Evolutionary conservation across 1,140 invertebrate genomes (phyloP).

Genomic region (Ladona fulva): DNA sequence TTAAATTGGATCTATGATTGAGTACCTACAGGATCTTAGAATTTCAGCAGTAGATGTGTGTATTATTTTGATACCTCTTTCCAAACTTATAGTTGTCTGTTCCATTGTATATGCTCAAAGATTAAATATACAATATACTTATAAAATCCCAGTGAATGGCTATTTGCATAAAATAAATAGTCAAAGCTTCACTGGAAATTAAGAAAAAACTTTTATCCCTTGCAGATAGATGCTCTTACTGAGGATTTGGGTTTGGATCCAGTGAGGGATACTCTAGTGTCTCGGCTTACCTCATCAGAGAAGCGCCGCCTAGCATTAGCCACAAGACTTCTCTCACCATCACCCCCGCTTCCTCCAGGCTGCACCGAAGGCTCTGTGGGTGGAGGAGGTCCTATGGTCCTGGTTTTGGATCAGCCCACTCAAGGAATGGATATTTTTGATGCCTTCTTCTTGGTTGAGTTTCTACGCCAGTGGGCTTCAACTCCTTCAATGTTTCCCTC

Average conservation of each 20-base stretch:
- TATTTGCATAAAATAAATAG: no score
- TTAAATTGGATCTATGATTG: no score
- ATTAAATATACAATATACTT: no score
- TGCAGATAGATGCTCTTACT: conserved; percentile 71
- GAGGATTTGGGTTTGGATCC: conserved; percentile 83
- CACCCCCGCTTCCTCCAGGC: conserved; percentile 30
- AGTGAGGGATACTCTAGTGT: conserved; percentile 68
- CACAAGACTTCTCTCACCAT: conserved; percentile 63
- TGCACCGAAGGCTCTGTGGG: neutral
- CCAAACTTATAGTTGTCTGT: no score
- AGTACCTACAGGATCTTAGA: no score
- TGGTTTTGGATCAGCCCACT: conserved; percentile 76
- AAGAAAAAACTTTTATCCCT: conserved; percentile 23
- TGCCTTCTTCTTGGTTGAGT: conserved; percentile 90
- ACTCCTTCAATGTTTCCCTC: neutral
- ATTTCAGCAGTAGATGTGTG: no score
- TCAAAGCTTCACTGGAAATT: conserved; percentile 14
- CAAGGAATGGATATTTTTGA: conserved; percentile 93
- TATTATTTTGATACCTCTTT: no score
- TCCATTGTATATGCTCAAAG: no score
- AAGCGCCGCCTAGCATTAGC: conserved; percentile 74
- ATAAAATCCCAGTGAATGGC: no score
- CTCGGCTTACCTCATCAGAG: conserved; percentile 74
- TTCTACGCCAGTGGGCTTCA: conserved; percentile 80
- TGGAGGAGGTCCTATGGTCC: neutral